Evolutionary conservation across 2,113 vertebrate species (phyloP).

Genomic region (Campylomormyrus tamandua): DNA sequence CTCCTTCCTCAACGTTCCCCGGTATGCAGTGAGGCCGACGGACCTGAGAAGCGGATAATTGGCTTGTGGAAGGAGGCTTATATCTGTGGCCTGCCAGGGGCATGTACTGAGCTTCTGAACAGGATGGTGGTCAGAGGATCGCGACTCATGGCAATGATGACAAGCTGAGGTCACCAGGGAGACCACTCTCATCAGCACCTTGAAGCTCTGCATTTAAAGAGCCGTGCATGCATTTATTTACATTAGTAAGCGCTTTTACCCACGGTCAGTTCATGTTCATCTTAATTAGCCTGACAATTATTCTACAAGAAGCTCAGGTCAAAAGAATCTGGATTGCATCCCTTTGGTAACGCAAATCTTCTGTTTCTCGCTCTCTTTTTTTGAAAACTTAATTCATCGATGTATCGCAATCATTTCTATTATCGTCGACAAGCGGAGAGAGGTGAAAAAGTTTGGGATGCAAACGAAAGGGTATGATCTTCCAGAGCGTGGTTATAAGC

Average conservation of each 20-base stretch:
- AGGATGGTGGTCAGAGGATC: not conserved
- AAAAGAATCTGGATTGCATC: not conserved
- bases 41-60: not conserved
- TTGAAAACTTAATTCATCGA: slow-evolving; percentile 36
- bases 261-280: not conserved
- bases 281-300: not conserved
- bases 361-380: slow-evolving; percentile 6
- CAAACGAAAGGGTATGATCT: slow-evolving; percentile 26
- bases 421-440: not conserved
- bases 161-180: not conserved
- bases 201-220: not conserved
- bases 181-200: not conserved
- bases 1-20: not conserved
- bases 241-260: not conserved
- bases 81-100: not conserved
- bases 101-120: not conserved
- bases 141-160: not conserved
- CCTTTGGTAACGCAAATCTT: not conserved
- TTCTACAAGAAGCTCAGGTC: slow-evolving; percentile 9
- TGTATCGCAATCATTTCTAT: slow-evolving; percentile 33
- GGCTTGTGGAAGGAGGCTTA: not conserved
- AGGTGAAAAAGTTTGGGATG: slow-evolving; percentile 19
- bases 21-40: not conserved
- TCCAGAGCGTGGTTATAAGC: slow-evolving; percentile 27
- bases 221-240: not conserved